A percentile compares a stretch with the other conserved stretches of the same genome.
phyloP scores from a whole-genome alignment of 2,113 vertebrate genomes.

The Nasalis larvatus region DNA sequence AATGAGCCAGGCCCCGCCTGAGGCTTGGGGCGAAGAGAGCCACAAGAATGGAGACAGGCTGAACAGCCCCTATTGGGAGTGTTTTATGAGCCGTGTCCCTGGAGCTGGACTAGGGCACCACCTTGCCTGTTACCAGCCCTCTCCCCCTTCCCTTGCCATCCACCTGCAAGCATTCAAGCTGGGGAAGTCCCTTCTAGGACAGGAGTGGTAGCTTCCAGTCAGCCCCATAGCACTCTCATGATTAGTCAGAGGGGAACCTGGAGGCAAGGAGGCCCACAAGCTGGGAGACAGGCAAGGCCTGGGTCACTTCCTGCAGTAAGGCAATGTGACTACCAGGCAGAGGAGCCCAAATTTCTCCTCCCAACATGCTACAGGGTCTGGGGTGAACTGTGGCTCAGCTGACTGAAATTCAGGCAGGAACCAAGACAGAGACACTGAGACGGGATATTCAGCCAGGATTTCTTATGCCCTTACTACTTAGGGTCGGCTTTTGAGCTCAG shows the following conservation, averaged over 20 bases:
- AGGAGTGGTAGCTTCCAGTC: not conserved
- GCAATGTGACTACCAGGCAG: not conserved
- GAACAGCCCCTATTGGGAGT: too few relatives aligned
- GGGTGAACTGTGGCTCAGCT: not conserved
- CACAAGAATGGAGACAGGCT: not conserved
- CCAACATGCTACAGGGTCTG: not conserved
- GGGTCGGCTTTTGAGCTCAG: not conserved
- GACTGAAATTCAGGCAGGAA: not conserved
- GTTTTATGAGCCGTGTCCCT: not conserved
- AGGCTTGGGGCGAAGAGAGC: not conserved
- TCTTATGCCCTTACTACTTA: not conserved
- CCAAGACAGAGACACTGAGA: not conserved
- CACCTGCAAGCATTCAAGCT: not conserved
- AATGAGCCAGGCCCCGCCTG: not conserved
- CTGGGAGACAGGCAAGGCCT: not conserved
- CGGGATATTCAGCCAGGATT: not conserved
- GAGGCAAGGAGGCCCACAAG: not conserved
- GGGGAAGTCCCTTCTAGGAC: not conserved
- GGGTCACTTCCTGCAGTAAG: conserved; percentile 5
- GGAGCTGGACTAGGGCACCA: too few relatives aligned
- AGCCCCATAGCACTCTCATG: not conserved
- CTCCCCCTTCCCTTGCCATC: not conserved
- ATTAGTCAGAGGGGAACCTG: conserved; percentile 7
- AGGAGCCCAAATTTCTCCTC: not conserved
- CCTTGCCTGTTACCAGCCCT: not conserved